These are phyloP conservation scores for Psettodes erumei DNA, from an alignment of 2,113 vertebrate species.

Conservation along the genomic window DNA sequence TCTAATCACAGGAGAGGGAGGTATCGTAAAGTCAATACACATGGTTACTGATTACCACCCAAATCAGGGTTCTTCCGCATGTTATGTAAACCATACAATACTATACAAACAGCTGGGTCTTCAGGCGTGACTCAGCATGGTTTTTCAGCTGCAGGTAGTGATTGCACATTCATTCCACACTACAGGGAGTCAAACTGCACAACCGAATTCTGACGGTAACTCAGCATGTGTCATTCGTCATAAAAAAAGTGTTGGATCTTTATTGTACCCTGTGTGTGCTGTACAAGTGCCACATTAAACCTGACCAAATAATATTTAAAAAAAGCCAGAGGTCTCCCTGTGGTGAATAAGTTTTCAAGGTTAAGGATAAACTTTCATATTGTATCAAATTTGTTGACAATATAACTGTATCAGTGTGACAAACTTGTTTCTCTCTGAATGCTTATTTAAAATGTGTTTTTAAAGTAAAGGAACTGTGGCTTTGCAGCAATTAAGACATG, in stretches of 20 bases:
- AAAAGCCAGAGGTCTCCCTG: too few species aligned
- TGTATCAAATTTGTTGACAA: too few species aligned
- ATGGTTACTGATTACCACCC: neutral
- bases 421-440: neutral
- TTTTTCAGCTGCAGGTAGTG: neutral
- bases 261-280: neutral
- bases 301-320: too few species aligned
- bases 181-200: neutral
- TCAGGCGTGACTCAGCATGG: neutral
- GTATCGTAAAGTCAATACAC: neutral
- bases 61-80: neutral
- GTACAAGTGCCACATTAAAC: too few species aligned
- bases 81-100: too few species aligned
- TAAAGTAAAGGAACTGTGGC: neutral
- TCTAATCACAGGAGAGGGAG: neutral
- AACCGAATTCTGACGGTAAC: too few species aligned
- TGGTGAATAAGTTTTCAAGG: too few species aligned
- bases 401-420: neutral
- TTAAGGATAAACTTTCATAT: too few species aligned
- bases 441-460: neutral
- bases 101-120: neutral
- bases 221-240: too few species aligned
- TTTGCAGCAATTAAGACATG: neutral
- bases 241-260: too few species aligned
- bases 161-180: neutral